Evolutionary conservation across 2,113 vertebrate species (phyloP).

Genomic region (Nesogale talazaci): DNA sequence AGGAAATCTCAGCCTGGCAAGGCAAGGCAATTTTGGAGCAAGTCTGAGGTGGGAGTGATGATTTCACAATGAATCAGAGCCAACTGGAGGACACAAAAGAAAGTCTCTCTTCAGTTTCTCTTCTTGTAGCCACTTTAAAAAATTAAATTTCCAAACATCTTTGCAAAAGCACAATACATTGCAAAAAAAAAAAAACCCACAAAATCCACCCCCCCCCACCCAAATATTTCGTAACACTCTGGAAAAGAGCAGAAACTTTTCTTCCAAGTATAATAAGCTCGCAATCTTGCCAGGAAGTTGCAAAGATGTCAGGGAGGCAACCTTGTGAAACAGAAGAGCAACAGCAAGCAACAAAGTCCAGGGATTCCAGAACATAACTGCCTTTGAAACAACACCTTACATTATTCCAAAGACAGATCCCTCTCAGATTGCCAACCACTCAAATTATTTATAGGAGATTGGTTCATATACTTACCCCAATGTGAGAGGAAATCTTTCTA

Average conservation of each 20-base stretch:
- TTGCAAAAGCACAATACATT: slow-evolving; percentile 49
- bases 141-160: slow-evolving; percentile 55
- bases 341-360: slow-evolving; percentile 67
- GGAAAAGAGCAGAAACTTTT: slow-evolving; percentile 12
- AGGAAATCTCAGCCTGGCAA: background rate
- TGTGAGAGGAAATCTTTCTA: slow-evolving; percentile 87
- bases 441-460: slow-evolving; percentile 89
- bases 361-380: slow-evolving; percentile 59
- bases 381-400: slow-evolving; percentile 77
- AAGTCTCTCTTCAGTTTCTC: slow-evolving; percentile 22
- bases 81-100: slow-evolving; percentile 36
- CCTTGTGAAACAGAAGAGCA: slow-evolving; percentile 56
- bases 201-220: too few relatives aligned
- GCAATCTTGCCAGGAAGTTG: slow-evolving; percentile 35
- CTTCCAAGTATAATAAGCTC: background rate
- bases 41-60: background rate
- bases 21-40: background rate
- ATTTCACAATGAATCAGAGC: slow-evolving; percentile 37
- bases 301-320: background rate
- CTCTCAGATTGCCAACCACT: slow-evolving; percentile 72
- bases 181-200: background rate
- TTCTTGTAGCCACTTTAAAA: slow-evolving; percentile 35
- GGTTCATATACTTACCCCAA: slow-evolving; percentile 86
- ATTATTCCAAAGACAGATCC: slow-evolving; percentile 76
- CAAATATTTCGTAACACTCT: background rate